Evolutionary conservation across 1,140 invertebrate genomes (phyloP).

Genomic region (Agrilus planipennis): DNA sequence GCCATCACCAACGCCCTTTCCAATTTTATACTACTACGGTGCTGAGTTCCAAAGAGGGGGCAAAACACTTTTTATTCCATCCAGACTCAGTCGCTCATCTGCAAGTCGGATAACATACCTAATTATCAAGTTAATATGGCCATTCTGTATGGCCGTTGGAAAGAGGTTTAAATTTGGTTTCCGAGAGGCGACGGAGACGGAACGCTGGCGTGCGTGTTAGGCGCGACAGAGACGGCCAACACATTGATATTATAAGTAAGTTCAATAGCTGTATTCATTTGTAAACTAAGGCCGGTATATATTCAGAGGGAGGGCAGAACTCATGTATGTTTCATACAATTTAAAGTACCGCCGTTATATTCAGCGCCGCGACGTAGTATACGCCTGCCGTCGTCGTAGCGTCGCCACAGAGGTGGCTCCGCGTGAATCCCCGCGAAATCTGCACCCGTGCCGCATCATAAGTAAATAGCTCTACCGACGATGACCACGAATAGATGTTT

Average conservation of each 20-base stretch:
- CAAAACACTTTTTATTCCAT: conserved; percentile 36
- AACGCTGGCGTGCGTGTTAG: conserved; percentile 21
- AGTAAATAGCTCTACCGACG: conserved; percentile 7
- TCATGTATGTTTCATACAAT: conserved; percentile 37
- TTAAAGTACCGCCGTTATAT: conserved; percentile 26
- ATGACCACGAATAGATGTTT: conserved; percentile 8
- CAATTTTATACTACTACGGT: conserved; percentile 34
- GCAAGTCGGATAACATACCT: conserved; percentile 80
- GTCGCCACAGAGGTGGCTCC: too few relatives aligned
- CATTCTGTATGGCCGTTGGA: conserved; percentile 43
- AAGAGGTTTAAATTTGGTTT: conserved; percentile 35
- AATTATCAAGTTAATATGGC: conserved; percentile 84
- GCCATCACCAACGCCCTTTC: conserved; percentile 31
- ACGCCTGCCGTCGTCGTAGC: too few relatives aligned
- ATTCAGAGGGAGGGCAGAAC: conserved; percentile 32
- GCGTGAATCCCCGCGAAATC: too few relatives aligned
- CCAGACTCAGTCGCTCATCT: conserved; percentile 52
- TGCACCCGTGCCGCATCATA: conserved; percentile 5
- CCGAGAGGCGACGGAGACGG: conserved; percentile 22
- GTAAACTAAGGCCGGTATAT: conserved; percentile 45
- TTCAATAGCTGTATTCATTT: conserved; percentile 64
- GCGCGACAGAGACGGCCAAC: conserved; percentile 30
- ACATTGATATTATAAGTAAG: conserved; percentile 64
- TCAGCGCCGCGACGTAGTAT: conserved; percentile 4
- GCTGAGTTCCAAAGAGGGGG: conserved; percentile 30